These are phyloP conservation scores for Sebastes umbrosus DNA, from an alignment of 2,797 vertebrate species.

Conservation along the genomic window DNA sequence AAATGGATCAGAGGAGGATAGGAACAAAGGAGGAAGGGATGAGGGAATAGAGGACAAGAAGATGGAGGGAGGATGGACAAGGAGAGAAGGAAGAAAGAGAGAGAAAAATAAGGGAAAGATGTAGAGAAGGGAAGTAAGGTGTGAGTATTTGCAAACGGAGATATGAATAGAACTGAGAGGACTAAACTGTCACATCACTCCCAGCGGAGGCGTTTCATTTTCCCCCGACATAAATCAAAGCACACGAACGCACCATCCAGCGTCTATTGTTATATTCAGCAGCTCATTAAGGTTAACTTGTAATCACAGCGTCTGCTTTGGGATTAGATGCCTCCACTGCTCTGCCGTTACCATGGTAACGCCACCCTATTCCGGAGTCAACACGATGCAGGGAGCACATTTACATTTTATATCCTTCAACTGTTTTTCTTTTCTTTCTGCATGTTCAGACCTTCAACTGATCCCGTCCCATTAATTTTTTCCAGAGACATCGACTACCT, in stretches of 20 bases:
- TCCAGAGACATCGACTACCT: background rate
- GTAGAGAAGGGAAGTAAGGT: background rate
- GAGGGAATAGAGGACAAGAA: background rate
- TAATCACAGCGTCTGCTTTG: background rate
- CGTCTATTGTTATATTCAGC: background rate
- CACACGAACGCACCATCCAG: slow-evolving; percentile 2
- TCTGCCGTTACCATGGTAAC: slow-evolving; percentile 41
- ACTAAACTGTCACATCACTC: slow-evolving; percentile 1
- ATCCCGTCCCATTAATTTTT: background rate
- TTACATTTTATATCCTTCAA: background rate
- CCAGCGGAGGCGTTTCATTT: background rate
- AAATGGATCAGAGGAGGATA: background rate
- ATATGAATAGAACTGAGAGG: background rate
- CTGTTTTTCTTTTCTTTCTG: too few relatives aligned
- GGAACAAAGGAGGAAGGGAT: background rate
- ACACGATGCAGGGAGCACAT: background rate
- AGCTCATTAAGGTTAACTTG: background rate
- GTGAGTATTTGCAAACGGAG: background rate
- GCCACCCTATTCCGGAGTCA: background rate
- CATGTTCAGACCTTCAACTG: background rate
- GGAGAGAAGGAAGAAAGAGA: accelerated
- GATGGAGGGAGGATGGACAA: background rate
- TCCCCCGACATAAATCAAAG: background rate
- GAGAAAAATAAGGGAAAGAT: background rate
- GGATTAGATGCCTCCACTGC: background rate